Evolutionary conservation across 2,797 vertebrate species (phyloP), one percentile per base, ranked within the genome.

Genomic region (Melanitta fusca): DNA sequence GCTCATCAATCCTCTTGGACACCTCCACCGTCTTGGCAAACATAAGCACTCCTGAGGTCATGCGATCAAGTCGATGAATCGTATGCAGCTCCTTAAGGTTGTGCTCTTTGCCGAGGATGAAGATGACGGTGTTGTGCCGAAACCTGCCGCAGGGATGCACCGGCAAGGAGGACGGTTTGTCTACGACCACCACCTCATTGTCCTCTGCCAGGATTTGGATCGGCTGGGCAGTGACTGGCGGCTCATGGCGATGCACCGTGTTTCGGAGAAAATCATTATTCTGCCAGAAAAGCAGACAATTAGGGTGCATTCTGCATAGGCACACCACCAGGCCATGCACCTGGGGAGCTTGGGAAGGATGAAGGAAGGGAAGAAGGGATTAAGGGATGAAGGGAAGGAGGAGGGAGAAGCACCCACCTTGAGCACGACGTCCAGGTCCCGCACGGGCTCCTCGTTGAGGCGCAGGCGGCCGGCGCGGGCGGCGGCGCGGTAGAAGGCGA

Each of bases 141-240:
- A 99, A 99, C n/a, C 99, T 98, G 34, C 99, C 99, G 1, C 99
- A 99, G 6, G 99, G 99, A 58, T 99, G 99, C 5, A 99, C 99
- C 0, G 99, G 99, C 78, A 99, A 98, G 8, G 99, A 99, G 21
- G 99, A 98, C 0, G 99, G 99, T 79, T 99, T 99, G 96, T 99
- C 98, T 22, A 99, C 98, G 39, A 99, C 99, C 8, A 99, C 98
- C 84, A 99, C 97, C 39, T 99, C 98, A 2, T 99, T 98, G 0
- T 99, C 97, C 79, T 99, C 98, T 15, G 97, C 98, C 87, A 99
- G 95, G 58, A 99, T 95, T 77, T 98, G 95, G 90, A 99, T 78
- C 1, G 98, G 98, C 49, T 97, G 97, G 16, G 98, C 98, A 0
- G 98, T 98, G 6, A 99, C 99, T 0, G 99, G 99, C 1, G 99